Base-by-base conservation (phyloP, 2,797 vertebrate genomes). In the Botia almorhae region DNA sequence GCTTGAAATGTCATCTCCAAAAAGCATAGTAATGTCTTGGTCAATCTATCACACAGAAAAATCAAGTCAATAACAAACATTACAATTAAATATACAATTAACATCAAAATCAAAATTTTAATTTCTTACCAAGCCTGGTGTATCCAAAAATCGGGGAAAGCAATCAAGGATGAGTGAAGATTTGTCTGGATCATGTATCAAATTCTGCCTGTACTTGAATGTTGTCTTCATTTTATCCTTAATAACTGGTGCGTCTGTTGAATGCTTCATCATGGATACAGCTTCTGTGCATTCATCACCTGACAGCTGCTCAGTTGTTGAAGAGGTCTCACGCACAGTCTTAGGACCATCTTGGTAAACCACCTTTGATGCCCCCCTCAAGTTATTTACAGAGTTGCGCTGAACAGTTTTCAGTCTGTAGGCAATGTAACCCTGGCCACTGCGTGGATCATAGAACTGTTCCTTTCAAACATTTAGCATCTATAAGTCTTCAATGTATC, bases 111-210 rank as follows among this genome's bases (percentile, higher is more conserved):
- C 12, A 6, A 16, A 14, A 61, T 61, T 61, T 12, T 13, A 29
- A 61, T 26, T 63, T 43, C 48, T 85, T 82, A 84, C 78, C 81
- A 84, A 84, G 21, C 75, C 82, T 13, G 79, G 43, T 81, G 72
- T 85, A 85, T 83, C 81, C 65, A 83, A 53, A 69, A 85, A 87
- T 55, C 48, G 14, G 11, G 83, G 67, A 46, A 83, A 85, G 68
- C 72, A 33, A 55, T 83, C 75, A 56, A 83, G 76, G 76, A 82
- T 77, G 64, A 74, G 33, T 67, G 83, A 80, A 80, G 81, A 80
- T 74, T 80, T 29, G 48, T 84, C 81, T 72, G 74, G 83, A 78
- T 83, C 58, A 48, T 73, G 81, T 7, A 81, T 11, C 61, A 81
- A 26, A 29, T 61, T 61, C 58, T 61, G 58, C 21, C 73, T 17